A percentile compares a stretch with the other conserved stretches of the same genome.
phyloP scores from a whole-genome alignment of 2,797 vertebrate genomes.

The Crenichthys baileyi region DNA sequence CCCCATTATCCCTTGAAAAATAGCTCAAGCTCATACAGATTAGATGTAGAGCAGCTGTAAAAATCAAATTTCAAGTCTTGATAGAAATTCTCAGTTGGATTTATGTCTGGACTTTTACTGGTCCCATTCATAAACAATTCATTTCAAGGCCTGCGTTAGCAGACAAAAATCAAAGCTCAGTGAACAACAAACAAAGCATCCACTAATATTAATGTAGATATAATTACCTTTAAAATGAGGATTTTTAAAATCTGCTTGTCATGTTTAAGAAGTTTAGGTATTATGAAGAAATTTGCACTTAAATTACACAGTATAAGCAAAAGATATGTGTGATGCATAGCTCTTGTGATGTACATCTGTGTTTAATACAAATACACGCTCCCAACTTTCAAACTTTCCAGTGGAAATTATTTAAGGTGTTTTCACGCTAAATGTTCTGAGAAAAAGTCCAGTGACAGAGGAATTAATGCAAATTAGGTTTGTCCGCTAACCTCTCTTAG shows the following conservation, averaged over 20 bases:
- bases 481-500: conserved; percentile 1
- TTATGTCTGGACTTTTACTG: background rate
- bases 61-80: background rate
- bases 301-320: background rate
- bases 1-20: background rate
- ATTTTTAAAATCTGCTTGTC: background rate
- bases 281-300: background rate
- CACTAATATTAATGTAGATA: background rate
- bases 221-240: background rate
- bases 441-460: background rate
- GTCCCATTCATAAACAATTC: background rate
- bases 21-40: background rate
- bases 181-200: background rate
- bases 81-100: background rate
- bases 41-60: background rate
- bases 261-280: background rate
- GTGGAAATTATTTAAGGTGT: background rate
- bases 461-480: conserved; percentile 25
- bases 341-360: background rate
- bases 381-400: background rate
- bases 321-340: background rate
- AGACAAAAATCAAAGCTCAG: background rate
- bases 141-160: background rate
- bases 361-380: background rate
- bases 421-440: background rate